Percentiles rank a stretch among this genome's conserved stretches.
These are phyloP conservation scores for Pteruthius melanotis DNA, from an alignment of 2,113 vertebrate genomes.

Conservation along the genomic window DNA sequence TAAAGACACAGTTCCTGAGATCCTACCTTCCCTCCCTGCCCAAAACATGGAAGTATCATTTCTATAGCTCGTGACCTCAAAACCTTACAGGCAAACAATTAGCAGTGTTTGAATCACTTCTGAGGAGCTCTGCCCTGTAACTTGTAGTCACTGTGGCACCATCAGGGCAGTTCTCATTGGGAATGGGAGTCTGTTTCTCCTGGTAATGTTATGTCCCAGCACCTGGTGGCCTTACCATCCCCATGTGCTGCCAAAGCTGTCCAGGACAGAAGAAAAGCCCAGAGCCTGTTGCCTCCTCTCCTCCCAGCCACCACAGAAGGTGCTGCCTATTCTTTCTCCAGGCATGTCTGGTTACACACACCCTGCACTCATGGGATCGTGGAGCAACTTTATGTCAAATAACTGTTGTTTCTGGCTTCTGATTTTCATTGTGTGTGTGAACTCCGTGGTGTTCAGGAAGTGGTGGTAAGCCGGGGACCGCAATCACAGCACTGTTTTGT, in stretches of 20 bases:
- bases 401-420: conserved; percentile 37
- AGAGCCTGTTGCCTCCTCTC: neutral
- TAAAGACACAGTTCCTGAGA: conserved; percentile 11
- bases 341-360: neutral
- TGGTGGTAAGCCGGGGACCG: conserved; percentile 17
- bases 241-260: neutral
- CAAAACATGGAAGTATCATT: conserved; percentile 15
- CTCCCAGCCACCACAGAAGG: rapidly evolving
- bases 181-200: neutral
- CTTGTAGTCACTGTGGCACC: neutral
- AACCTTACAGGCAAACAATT: neutral
- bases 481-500: neutral
- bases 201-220: neutral
- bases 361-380: neutral
- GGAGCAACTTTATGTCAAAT: conserved; percentile 1
- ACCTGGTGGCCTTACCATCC: neutral
- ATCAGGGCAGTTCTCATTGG: neutral
- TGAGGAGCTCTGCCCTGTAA: neutral
- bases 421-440: conserved; percentile 13
- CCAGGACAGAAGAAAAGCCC: neutral
- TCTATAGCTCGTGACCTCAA: neutral
- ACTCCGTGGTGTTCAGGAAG: conserved; percentile 38
- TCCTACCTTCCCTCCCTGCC: neutral
- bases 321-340: neutral
- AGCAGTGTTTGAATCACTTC: neutral